A percentile compares a stretch with the other conserved stretches of the same genome.
Evolutionary conservation across 2,888 invertebrate species (phyloP).

Genomic region (Aphidius colemani): DNA sequence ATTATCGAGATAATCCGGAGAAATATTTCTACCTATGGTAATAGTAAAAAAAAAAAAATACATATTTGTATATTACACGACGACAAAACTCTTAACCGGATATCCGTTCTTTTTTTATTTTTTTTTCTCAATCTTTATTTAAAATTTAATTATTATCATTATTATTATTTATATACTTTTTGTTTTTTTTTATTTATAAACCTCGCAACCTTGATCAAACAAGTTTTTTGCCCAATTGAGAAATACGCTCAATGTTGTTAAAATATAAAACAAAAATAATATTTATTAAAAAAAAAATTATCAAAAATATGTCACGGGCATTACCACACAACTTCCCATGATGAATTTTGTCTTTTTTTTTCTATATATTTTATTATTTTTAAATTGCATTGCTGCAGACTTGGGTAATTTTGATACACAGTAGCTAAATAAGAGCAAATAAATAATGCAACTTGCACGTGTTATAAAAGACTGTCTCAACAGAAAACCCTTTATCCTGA

Average conservation of each 20-base stretch:
- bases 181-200: conserved; percentile 5
- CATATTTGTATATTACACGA: neutral
- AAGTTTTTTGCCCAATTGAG: conserved; percentile 3
- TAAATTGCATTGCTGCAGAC: too few relatives aligned
- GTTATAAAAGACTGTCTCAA: too few relatives aligned
- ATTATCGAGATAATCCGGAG: too few relatives aligned
- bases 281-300: neutral
- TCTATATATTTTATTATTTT: too few relatives aligned
- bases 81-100: conserved; percentile 17
- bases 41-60: too few relatives aligned
- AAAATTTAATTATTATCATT: neutral
- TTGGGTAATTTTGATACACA: too few relatives aligned
- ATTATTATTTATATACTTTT: neutral
- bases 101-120: conserved; percentile 17
- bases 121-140: conserved; percentile 3
- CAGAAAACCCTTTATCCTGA: too few relatives aligned
- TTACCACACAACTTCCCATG: neutral
- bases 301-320: conserved; percentile 15
- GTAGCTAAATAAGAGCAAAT: too few relatives aligned
- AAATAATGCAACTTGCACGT: too few relatives aligned
- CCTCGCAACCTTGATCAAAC: conserved; percentile 15
- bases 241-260: neutral
- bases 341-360: too few relatives aligned
- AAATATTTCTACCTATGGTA: too few relatives aligned
- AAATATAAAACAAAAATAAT: too few relatives aligned